These are phyloP conservation scores for Elachura formosa DNA, from an alignment of 2,113 vertebrate species.

Conservation along the genomic window DNA sequence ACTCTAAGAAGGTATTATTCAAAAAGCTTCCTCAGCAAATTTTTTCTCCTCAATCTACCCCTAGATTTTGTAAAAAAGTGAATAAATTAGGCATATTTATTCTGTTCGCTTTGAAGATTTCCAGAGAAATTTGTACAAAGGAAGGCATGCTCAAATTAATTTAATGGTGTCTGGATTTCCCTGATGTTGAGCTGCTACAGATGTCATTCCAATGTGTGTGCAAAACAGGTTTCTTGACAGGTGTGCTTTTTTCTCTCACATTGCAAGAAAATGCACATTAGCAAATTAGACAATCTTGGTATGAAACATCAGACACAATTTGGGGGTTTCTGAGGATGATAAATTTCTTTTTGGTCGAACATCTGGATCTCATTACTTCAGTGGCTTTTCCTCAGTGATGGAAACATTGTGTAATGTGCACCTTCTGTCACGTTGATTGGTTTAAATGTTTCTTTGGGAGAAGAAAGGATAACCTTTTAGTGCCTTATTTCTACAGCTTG, in stretches of 20 bases:
- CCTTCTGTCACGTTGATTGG: constrained; percentile 58
- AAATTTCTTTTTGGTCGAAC: constrained; percentile 39
- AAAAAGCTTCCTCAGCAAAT: not conserved
- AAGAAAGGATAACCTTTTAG: not conserved
- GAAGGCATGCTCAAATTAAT: not conserved
- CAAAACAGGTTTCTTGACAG: constrained; percentile 59
- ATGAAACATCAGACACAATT: constrained; percentile 44
- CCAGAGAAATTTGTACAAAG: not conserved
- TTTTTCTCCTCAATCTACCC: not conserved
- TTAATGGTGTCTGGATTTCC: constrained; percentile 26
- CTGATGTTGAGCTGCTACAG: constrained; percentile 22
- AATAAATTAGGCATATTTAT: constrained; percentile 17
- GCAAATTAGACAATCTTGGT: constrained; percentile 39
- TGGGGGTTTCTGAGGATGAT: constrained; percentile 32
- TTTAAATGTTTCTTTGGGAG: constrained; percentile 37
- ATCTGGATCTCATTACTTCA: constrained; percentile 69
- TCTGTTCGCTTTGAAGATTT: not conserved
- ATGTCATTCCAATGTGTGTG: constrained; percentile 30
- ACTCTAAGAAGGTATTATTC: not conserved
- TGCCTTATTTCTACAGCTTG: not conserved
- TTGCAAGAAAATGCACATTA: constrained; percentile 30
- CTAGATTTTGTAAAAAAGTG: not conserved
- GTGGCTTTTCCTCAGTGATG: constrained; percentile 41
- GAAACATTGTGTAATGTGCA: constrained; percentile 37
- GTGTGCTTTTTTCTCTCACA: constrained; percentile 14